A percentile compares a stretch with the other conserved stretches of the same genome.
Conservation (phyloP, 2,797 vertebrate species). For the Gadopsis bispinosus region DNA sequence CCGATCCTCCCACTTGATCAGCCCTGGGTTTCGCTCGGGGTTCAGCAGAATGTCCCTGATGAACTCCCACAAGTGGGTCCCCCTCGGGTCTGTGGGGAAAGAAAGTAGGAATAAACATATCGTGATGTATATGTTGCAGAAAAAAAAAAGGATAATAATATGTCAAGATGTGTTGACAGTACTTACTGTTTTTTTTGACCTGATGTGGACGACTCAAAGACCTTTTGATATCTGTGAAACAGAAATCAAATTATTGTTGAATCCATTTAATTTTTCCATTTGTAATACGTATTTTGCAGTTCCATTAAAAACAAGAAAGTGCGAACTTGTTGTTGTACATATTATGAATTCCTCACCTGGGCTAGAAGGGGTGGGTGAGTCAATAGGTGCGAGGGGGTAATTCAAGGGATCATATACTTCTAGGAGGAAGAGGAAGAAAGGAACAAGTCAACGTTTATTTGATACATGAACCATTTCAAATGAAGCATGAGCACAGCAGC, state of each 20-base stretch:
- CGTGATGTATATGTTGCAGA: not conserved
- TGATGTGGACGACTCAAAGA: conserved; percentile 85
- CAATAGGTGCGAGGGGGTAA: conserved; percentile 58
- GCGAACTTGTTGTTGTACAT: not conserved
- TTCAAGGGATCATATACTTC: conserved; percentile 78
- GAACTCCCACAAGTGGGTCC: conserved; percentile 98
- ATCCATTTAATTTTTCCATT: not conserved
- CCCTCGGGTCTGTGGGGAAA: conserved; percentile 87
- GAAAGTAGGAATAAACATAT: not conserved
- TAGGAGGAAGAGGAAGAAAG: conserved; percentile 39
- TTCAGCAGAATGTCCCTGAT: conserved; percentile 96
- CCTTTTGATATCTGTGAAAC: conserved; percentile 87
- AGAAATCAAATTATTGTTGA: not conserved
- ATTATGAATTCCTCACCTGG: conserved; percentile 73
- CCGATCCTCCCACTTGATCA: conserved; percentile 98
- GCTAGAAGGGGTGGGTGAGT: conserved; percentile 75
- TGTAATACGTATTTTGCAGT: not conserved
- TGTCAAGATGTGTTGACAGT: not conserved
- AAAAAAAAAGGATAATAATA: not conserved
- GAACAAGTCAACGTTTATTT: not conserved
- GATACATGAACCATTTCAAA: not conserved
- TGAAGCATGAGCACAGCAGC: not conserved
- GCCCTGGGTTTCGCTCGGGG: conserved; percentile 94
- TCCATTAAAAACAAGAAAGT: not conserved
- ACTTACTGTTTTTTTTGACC: conserved; percentile 96